phyloP scores from a whole-genome alignment of 2,888 invertebrate genomes.

The Agelastica alni region DNA sequence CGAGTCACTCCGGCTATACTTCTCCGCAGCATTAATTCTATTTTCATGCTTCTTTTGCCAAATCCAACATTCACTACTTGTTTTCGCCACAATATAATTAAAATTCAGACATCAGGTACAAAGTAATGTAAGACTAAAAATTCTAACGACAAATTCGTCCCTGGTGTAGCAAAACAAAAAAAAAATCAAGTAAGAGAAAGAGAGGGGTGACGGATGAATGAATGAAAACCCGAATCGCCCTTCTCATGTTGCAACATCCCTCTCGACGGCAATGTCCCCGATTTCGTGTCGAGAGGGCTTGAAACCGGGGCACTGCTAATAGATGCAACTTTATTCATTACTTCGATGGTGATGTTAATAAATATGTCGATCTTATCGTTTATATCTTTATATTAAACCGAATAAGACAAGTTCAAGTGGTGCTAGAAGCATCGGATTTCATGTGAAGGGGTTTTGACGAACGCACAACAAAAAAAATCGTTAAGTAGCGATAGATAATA shows the following conservation, averaged over 20 bases:
- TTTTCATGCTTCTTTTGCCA: too few relatives aligned
- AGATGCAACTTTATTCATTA: slow-evolving; percentile 1
- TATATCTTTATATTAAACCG: background rate
- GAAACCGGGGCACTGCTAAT: background rate
- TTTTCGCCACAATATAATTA: too few relatives aligned
- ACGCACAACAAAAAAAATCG: too few relatives aligned
- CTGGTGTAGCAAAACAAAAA: too few relatives aligned
- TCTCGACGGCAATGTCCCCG: background rate
- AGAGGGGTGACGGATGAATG: slow-evolving; percentile 8
- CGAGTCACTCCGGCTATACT: too few relatives aligned
- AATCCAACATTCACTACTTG: too few relatives aligned
- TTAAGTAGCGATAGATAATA: too few relatives aligned
- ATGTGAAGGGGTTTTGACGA: background rate
- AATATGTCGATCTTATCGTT: background rate
- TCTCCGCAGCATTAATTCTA: too few relatives aligned
- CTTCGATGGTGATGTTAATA: slow-evolving; percentile 2
- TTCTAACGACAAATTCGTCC: too few relatives aligned
- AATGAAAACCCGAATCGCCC: slow-evolving; percentile 19
- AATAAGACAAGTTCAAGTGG: background rate
- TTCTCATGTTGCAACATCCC: slow-evolving; percentile 10
- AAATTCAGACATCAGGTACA: too few relatives aligned
- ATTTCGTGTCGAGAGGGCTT: slow-evolving; percentile 1
- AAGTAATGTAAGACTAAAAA: too few relatives aligned
- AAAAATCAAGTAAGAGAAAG: background rate
- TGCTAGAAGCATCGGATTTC: background rate